phyloP scores from a whole-genome alignment of 2,113 vertebrate genomes.

The Argyrosomus japonicus region DNA sequence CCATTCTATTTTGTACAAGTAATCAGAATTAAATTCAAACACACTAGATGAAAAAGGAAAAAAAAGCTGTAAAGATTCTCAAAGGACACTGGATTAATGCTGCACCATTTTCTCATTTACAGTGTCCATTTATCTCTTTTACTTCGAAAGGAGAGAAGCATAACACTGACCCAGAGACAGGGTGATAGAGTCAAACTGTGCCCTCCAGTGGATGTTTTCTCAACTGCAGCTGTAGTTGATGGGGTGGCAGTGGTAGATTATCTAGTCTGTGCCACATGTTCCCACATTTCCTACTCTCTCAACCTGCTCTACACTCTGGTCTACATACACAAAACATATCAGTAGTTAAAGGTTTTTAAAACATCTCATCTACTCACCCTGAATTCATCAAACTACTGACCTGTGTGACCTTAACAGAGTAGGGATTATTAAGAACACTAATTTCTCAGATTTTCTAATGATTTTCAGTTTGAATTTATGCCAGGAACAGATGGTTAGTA shows the following conservation, averaged over 20 bases:
- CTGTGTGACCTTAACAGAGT: slow-evolving; percentile 76
- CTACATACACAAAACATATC: slow-evolving; percentile 17
- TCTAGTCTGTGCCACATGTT: slow-evolving; percentile 77
- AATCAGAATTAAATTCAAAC: not conserved
- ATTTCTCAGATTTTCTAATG: slow-evolving; percentile 52
- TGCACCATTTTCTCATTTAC: too few species aligned
- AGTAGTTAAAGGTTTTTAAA: too few species aligned
- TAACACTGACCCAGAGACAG: slow-evolving; percentile 22
- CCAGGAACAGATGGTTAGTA: too few species aligned
- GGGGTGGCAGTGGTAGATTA: not conserved
- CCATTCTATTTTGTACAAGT: not conserved
- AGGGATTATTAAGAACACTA: slow-evolving; percentile 57
- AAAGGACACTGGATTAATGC: too few species aligned
- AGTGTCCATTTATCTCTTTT: not conserved
- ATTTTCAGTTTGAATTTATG: not conserved
- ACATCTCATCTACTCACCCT: too few species aligned
- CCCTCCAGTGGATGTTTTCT: slow-evolving; percentile 31
- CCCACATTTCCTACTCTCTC: slow-evolving; percentile 77
- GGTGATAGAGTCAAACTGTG: not conserved
- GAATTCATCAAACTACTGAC: slow-evolving; percentile 45
- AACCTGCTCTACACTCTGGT: slow-evolving; percentile 57
- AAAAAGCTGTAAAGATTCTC: not conserved
- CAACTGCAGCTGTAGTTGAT: not conserved
- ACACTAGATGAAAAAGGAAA: not conserved
- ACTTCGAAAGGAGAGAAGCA: slow-evolving; percentile 12